Percentiles rank a stretch among this genome's conserved stretches.
Conservation (phyloP, 2,113 vertebrate genomes). For the Ceyx cyanopectus region DNA sequence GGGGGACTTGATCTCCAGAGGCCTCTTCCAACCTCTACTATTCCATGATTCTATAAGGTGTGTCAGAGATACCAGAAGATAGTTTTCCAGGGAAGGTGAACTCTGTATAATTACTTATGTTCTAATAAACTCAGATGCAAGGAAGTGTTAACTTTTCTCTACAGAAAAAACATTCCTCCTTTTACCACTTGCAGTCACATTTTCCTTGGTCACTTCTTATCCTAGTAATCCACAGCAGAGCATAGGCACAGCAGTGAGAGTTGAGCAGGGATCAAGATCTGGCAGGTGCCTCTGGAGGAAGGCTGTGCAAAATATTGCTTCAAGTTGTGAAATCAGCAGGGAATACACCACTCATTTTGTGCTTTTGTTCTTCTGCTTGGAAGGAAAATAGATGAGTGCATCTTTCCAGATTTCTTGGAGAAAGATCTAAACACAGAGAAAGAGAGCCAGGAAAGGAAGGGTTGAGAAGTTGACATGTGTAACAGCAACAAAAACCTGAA, state of each 20-base stretch:
- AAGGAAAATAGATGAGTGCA: constrained; percentile 26
- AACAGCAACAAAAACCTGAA: constrained; percentile 9
- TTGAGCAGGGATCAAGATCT: constrained; percentile 5
- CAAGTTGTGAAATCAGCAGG: constrained; percentile 41
- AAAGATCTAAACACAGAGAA: constrained; percentile 32
- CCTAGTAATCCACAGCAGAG: neutral
- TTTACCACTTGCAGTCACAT: neutral
- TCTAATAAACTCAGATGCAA: neutral
- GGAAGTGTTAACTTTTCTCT: neutral
- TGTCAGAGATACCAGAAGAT: neutral
- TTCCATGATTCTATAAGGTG: neutral
- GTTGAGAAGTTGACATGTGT: neutral
- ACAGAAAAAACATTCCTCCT: neutral
- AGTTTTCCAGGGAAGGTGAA: neutral
- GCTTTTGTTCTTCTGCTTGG: constrained; percentile 33
- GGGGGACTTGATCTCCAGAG: too few species aligned
- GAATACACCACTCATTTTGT: neutral
- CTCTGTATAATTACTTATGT: neutral
- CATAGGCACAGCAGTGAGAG: neutral
- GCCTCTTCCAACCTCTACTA: too few species aligned
- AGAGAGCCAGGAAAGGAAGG: constrained; percentile 9
- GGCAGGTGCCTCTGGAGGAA: constrained; percentile 29
- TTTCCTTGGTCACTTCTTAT: constrained; percentile 25
- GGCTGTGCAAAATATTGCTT: neutral
- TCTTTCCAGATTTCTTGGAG: constrained; percentile 44